Evolutionary conservation across 64 coral and sea anemone species (phyloP).

Genomic region (Stylophora pistillata): DNA sequence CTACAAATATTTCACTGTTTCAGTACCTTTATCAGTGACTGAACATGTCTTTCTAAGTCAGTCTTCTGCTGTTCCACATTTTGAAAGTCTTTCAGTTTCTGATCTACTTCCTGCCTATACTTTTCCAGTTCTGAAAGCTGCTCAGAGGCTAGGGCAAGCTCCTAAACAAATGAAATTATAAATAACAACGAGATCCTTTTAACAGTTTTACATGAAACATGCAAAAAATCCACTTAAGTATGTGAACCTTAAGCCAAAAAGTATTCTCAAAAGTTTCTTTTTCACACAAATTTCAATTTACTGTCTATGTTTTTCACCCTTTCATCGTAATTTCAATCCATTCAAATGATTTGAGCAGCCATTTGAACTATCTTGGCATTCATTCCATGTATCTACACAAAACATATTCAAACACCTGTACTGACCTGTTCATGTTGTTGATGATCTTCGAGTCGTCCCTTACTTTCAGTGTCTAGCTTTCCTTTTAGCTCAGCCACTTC

Average conservation of each 20-base stretch:
- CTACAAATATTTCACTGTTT: background rate
- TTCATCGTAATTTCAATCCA: no score
- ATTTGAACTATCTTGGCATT: no score
- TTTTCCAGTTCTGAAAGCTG: slow-evolving; percentile 46
- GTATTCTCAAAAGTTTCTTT: no score
- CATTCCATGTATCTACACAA: background rate
- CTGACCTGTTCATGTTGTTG: slow-evolving; percentile 57
- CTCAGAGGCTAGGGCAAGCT: slow-evolving; percentile 17
- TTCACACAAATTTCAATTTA: no score
- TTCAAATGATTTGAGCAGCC: no score
- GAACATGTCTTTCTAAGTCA: slow-evolving; percentile 57
- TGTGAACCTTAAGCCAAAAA: no score
- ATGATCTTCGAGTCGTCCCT: slow-evolving; percentile 45
- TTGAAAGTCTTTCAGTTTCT: slow-evolving; percentile 46
- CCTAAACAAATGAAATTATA: background rate
- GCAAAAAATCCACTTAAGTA: no score
- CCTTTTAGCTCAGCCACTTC: slow-evolving; percentile 48
- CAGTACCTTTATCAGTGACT: slow-evolving; percentile 45
- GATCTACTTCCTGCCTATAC: slow-evolving; percentile 48
- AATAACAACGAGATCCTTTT: background rate
- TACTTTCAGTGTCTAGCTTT: slow-evolving; percentile 50
- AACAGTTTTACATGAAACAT: background rate
- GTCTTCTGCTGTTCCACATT: slow-evolving; percentile 50
- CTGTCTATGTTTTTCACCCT: no score
- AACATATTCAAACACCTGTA: background rate